Base-by-base conservation (phyloP, 2,888 invertebrate species). In the Sabatieria punctata region DNA sequence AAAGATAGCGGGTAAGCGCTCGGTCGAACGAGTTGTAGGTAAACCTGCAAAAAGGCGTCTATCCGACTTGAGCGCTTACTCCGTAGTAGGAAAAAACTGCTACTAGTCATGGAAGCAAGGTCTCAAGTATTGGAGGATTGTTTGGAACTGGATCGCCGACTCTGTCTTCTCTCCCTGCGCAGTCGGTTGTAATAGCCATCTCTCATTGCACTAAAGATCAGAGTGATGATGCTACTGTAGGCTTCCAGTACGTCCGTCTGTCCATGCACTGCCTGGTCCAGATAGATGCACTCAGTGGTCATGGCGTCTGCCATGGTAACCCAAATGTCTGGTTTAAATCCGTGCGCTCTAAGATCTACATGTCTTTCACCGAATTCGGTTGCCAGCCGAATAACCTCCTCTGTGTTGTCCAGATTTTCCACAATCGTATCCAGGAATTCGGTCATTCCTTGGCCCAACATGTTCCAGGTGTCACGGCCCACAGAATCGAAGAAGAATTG, bases 301-400 rank as follows among this genome's bases (percentile, higher is more conserved):
- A 63, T 60, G 3, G 60, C 59, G 48, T 63, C 63, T 0, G 63
- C 59, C 13, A 62, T 48, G 2, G 57, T 55, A 1, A 63, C 63
- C 61, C 61, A 63, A 49, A 63, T 62, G 49, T 63, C 60, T 6
- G 63, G 61, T 36, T 63, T 63, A 49, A 63, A 63, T 6, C 63
- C 63, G 39, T 57, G 43, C n/a, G 1, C 18, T 11, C 60, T 61
- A 40, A 58, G 47, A 27, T 57, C 55, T 11, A 61, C 60, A 44
- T 61, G 61, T 37, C 55, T 56, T 41, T 60, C 59, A 1, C 61
- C 61, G 47, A 60, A 61, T 19, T 52, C 50, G 22, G 52, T 49
- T 6, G 58, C 54, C 19, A 58, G 41, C 22, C 45, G 46, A 6
- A n/a, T 25, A 6, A 42, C 42, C 24, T 42, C 18, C 15, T n/a